Conservation (phyloP, 2,797 vertebrate genomes). For the Acanthiza pusilla region DNA sequence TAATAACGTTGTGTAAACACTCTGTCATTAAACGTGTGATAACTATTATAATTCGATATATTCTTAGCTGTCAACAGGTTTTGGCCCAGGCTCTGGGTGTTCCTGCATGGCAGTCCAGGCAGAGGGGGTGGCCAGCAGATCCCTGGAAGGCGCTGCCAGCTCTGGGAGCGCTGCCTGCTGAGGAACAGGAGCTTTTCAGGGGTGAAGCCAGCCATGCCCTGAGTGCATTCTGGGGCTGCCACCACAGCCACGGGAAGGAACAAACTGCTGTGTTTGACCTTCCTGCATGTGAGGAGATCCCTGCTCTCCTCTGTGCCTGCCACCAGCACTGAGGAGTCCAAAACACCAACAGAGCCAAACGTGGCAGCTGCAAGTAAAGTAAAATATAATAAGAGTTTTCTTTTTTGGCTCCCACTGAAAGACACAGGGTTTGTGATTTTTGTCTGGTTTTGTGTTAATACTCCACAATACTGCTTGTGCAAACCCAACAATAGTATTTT, state of each 20-base stretch:
- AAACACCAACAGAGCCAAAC: neutral
- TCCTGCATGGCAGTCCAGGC: neutral
- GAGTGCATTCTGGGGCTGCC: neutral
- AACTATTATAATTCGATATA: neutral
- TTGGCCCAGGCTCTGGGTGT: neutral
- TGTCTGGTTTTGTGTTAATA: neutral
- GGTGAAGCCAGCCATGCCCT: neutral
- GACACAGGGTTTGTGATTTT: neutral
- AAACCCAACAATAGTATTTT: neutral
- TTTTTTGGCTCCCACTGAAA: neutral
- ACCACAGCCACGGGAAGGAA: rapidly evolving
- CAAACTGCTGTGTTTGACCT: neutral
- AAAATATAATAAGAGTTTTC: neutral
- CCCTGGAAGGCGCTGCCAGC: neutral
- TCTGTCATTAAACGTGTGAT: neutral
- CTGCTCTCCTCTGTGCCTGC: neutral
- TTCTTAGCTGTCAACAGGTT: conserved; percentile 20
- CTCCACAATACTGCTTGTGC: neutral
- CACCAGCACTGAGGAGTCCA: neutral
- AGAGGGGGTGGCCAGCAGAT: neutral
- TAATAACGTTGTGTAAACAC: conserved; percentile 11
- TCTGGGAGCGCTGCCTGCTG: neutral
- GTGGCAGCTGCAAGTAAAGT: neutral
- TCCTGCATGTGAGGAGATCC: neutral
- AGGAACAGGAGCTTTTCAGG: neutral